Evolutionary conservation across 2,797 vertebrate species (phyloP), one percentile per base, ranked within the genome.

Genomic region (Anomalospiza imberbis): DNA sequence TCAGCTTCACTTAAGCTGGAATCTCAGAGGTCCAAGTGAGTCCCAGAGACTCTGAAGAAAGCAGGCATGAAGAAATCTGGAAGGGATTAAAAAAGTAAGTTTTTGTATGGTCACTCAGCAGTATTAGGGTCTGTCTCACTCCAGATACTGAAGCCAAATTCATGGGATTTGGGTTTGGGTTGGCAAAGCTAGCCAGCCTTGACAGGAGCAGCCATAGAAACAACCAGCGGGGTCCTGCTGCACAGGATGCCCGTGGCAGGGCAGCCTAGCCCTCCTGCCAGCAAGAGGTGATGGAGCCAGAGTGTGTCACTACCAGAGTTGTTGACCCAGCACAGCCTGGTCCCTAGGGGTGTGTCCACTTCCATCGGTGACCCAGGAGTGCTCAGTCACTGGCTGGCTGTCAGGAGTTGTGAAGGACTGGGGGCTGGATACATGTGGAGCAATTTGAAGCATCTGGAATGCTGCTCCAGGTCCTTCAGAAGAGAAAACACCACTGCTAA

Each of bases 11-110:
- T 86, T 34, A 57, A 34, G 10, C 25, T 88, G 18, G 62, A 68
- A 12, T 66, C 65, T 36, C 4, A 4, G 38, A 66, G 26, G 17
- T 57, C 34, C 0, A 0, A 32, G 16, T 21, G 42, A 21, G 12
- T 61, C 50, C 36, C 5, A 17, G 36, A 31, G 22, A 28, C 50
- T 60, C 40, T 60, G 63, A 79, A 92, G 63, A 83, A 86, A 83
- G 31, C 19, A 62, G 40, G 4, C 22, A 21, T 36, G 34, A 77
- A 48, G 60, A 89, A 72, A 80, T 19, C 18, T 26, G 17, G 8
- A 68, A 70, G 15, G 6, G 17, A 57, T 48, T 60, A 8, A 36
- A 54, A 34, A 22, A 32, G 22, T 10, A 34, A 55, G 6, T 22
- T 31, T 40, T 5, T 65, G 6, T 28, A 24, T 36, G 36, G 36